These are phyloP conservation scores for Caenorhabditis sp. DNA, from an alignment of 2,888 invertebrate species.

Conservation along the genomic window DNA sequence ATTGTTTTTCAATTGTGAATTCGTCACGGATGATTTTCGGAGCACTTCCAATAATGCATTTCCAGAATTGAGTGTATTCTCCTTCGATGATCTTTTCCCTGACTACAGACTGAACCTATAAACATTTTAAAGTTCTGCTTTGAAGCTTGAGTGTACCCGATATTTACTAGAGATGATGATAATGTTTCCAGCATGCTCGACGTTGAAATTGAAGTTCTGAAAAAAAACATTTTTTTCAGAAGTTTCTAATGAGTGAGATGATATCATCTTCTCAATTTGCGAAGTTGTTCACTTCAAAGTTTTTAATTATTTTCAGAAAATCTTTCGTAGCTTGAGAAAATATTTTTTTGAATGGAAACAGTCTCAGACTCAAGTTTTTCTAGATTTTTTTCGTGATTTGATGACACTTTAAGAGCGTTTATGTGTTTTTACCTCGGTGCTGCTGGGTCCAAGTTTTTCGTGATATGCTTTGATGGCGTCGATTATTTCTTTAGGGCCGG, in stretches of 20 bases:
- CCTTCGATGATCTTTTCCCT: conserved; percentile 30
- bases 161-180: conserved; percentile 33
- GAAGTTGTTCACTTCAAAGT: no score
- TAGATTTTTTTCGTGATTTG: neutral
- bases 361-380: no score
- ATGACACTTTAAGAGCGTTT: neutral
- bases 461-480: conserved; percentile 35
- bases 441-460: conserved; percentile 25
- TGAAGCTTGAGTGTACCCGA: conserved; percentile 11
- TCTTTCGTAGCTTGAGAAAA: no score
- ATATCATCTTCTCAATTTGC: no score
- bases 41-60: conserved; percentile 21
- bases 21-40: conserved; percentile 41
- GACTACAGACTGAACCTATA: conserved; percentile 38
- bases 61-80: conserved; percentile 39
- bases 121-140: conserved; percentile 6
- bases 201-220: conserved; percentile 32
- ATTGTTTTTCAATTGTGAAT: conserved; percentile 38
- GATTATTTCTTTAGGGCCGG: conserved; percentile 26
- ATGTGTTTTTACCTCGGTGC: conserved; percentile 20
- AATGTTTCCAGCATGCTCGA: conserved; percentile 28
- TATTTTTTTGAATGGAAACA: no score
- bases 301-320: no score
- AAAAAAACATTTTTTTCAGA: conserved; percentile 19
- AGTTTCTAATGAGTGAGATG: no score